Base-by-base conservation (phyloP, 2,113 vertebrate genomes). In the Dipodomys stephensi region DNA sequence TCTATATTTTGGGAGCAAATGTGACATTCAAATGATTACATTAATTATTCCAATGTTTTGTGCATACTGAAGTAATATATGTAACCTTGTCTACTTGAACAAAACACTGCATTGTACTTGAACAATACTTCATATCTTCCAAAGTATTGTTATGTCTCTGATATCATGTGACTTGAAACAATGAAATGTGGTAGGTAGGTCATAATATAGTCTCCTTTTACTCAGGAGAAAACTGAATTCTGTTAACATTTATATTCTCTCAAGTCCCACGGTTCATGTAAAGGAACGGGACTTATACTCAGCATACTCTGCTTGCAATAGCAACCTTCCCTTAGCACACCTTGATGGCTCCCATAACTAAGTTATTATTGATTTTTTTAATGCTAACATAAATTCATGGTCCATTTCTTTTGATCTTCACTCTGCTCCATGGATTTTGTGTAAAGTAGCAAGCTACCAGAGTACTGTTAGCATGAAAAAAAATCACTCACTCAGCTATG, bases 381-480 rank as follows among this genome's bases (percentile, higher is more conserved):
- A 83, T 82, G 90, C 57, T 92, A 95, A 95, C 96, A 82, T 88
- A 96, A 95, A 95, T 73, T 83, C 88, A 88, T 0, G 16, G 87
- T 83, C 67, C 81, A 93, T 96, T 96, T 90, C 90, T 92, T 83
- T 94, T 94, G 92, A 95, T 92, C 78, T 46, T 74, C 88, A 94
- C 64, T 67, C 27, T 73, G 80, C 27, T 93, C 53, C 35, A 35
- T 88, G 72, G 71, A 90, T 28, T 88, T 88, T 88, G 72, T 73
- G 60, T 64, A 82, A 90, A 93, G 32, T n/a, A 92, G 85, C 96
- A 90, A 88, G 92, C 94, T 78, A 35, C 16, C 87, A 49, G 6
- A 83, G 62, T 68, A 71, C n/a, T 65, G 72, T 83, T 95, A 89
- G 86, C 49, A 90, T 16, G 32, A 97, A 95, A 95, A 87, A 84